Evolutionary conservation across 2,113 vertebrate species (phyloP), one percentile per base, ranked within the genome.

Genomic region (Hippoglossus stenolepis): DNA sequence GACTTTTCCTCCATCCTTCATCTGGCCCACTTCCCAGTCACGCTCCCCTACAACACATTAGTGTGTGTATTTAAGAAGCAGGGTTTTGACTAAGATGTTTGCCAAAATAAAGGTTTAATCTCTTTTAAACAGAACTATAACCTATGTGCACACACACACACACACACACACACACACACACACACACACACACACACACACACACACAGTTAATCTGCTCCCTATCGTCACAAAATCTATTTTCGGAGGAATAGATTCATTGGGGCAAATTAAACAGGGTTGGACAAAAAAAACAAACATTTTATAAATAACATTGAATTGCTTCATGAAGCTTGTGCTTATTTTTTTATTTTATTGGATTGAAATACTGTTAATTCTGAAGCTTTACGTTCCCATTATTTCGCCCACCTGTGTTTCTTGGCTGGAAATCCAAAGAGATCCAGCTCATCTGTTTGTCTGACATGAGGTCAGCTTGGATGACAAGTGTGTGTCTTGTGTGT

Each of bases 61-160:
- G 60, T 77, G 67, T 87, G 74, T 80, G 77, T 79, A 35, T 72
- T 53, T 70, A 72, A 85, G 81, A 85, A 62, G 87, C 86, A 88
- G 88, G 21, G 86, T 81, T 86, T 76, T 80, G 77, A 84, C 71
- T 63, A 85, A 85, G 75, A 85, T 78, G 81, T 84, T 86, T 89
- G 84, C 86, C 86, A 89, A 88, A 91, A 88, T 85, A 89, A 88
- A 86, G 70, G 79, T 82, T 87, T 90, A 90, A 89, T 90, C 87
- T 84, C 74, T 76, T 86, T 87, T 82, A 77, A 85, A 84, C 71
- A 83, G 77, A 90, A 88, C 88, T 85, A 86, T 67, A 88, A 79
- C 74, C 67, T 65, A 59, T 67, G 21, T 43, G 26, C 21, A 21
- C 35, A 23, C 72, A 28, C 6, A 0, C 31, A 31, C 31, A 7